These are phyloP conservation scores for Chrysolina haemoptera DNA, from an alignment of 2,888 invertebrate species.

Conservation along the genomic window DNA sequence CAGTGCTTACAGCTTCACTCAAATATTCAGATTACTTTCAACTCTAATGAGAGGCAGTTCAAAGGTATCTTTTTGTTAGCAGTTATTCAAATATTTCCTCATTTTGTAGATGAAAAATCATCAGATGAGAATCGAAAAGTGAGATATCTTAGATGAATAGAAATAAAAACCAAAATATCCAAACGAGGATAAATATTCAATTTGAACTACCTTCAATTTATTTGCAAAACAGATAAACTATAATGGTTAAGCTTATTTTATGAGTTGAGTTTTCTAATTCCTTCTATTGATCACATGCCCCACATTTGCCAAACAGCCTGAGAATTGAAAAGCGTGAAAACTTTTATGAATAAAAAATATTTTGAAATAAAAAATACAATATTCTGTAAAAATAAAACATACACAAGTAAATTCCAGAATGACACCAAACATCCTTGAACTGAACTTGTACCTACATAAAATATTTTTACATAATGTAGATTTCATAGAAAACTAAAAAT, in stretches of 20 bases:
- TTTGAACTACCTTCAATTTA: not conserved
- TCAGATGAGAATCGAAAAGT: no score
- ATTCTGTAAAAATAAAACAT: not conserved
- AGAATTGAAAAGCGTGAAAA: not conserved
- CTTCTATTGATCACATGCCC: not conserved
- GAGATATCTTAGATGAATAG: not conserved
- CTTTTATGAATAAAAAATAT: no score
- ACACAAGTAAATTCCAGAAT: not conserved
- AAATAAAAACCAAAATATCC: not conserved
- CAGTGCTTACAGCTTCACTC: conserved; percentile 22
- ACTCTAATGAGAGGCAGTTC: not conserved
- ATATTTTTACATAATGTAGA: no score
- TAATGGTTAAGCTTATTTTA: not conserved
- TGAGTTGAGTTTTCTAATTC: not conserved
- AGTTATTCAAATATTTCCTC: not conserved
- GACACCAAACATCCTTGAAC: not conserved
- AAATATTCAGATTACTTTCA: not conserved
- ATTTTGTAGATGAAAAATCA: not conserved
- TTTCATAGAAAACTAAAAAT: no score
- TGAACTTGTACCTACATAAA: no score
- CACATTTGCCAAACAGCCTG: not conserved
- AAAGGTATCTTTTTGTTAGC: not conserved
- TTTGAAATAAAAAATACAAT: not conserved
- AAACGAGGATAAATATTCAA: not conserved
- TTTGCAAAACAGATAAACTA: not conserved